These are phyloP conservation scores for Stenoptilia bipunctidactyla DNA, from an alignment of 2,888 invertebrate genomes.

Conservation along the genomic window DNA sequence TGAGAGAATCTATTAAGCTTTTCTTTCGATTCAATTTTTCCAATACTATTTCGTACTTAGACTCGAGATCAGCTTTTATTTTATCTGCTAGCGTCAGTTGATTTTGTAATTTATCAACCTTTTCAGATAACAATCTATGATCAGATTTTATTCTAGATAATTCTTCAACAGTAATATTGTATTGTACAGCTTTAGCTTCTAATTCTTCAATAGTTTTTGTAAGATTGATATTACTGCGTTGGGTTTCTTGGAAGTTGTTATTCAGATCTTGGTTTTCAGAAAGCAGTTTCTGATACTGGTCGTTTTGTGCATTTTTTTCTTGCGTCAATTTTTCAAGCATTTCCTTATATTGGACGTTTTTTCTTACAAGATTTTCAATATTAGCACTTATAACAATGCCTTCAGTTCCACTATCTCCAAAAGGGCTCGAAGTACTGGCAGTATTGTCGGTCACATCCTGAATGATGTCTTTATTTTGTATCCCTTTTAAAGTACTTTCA, in stretches of 20 bases:
- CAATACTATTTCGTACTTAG: no score
- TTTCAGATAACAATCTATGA: no score
- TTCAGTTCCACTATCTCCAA: constrained; percentile 50
- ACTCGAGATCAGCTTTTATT: no score
- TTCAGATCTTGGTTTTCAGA: no score
- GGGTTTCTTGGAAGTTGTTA: constrained; percentile 37
- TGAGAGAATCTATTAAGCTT: constrained; percentile 18
- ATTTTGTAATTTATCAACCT: no score
- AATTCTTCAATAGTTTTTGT: constrained; percentile 25
- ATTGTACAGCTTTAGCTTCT: constrained; percentile 19
- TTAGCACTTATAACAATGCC: constrained; percentile 40
- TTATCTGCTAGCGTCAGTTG: no score
- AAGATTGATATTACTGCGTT: constrained; percentile 27
- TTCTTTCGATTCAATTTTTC: no score
- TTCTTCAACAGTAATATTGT: constrained; percentile 30
- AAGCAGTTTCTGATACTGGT: no score
- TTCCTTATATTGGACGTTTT: constrained; percentile 30
- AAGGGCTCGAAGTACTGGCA: no score
- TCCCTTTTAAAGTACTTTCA: constrained; percentile 35
- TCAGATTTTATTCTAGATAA: constrained; percentile 27
- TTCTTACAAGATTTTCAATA: constrained; percentile 50
- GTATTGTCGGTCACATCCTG: no score
- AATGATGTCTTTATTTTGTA: constrained; percentile 32
- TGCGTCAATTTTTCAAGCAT: constrained; percentile 13
- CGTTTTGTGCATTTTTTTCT: no score